Percentiles rank a stretch among this genome's conserved stretches.
phyloP scores from a whole-genome alignment of 2,888 invertebrate species.

The Eugnorisma glareosa region DNA sequence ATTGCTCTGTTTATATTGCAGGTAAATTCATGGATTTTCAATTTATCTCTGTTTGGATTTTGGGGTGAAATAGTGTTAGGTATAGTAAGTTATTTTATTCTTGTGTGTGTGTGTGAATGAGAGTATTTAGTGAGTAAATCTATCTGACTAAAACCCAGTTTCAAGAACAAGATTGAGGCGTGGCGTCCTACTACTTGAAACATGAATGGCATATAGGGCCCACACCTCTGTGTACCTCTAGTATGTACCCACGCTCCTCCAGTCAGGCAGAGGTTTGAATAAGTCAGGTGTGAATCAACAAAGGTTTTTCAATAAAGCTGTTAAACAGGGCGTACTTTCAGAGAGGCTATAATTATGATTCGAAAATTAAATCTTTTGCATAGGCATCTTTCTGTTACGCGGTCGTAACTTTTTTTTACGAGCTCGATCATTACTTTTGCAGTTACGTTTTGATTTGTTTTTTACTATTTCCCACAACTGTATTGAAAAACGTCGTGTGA shows the following conservation, averaged over 20 bases:
- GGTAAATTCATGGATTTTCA: constrained; percentile 46
- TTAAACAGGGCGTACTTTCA: no score
- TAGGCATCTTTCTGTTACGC: no score
- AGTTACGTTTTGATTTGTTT: no score
- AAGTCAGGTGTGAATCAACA: background rate
- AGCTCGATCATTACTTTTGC: no score
- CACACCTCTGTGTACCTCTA: background rate
- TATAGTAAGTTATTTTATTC: background rate
- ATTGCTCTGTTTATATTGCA: constrained; percentile 20
- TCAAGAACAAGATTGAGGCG: background rate
- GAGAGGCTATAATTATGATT: no score
- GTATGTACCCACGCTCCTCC: background rate
- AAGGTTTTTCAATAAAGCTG: no score
- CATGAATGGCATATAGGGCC: background rate
- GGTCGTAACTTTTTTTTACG: no score
- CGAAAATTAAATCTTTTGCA: no score
- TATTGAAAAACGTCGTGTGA: no score
- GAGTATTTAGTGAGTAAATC: background rate
- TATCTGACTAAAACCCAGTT: background rate
- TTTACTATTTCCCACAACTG: no score
- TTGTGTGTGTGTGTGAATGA: background rate
- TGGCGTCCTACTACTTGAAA: background rate
- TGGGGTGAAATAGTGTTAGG: background rate
- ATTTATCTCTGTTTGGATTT: constrained; percentile 32
- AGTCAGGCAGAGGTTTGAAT: background rate